Evolutionary conservation across 1,140 invertebrate species (phyloP).

Genomic region (Teleogryllus occipitalis): DNA sequence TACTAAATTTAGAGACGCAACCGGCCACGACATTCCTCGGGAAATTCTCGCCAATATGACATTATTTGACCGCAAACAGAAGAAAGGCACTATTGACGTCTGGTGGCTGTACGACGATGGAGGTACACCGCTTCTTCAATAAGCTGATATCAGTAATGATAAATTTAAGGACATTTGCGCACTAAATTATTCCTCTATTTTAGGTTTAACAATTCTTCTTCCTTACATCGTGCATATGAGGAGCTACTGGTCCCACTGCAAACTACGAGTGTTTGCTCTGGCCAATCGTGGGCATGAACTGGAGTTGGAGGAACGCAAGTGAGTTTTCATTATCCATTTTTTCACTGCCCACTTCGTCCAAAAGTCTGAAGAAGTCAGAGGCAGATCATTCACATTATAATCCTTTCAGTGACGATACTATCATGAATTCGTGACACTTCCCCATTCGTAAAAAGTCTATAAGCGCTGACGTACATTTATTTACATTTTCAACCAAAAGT

Average conservation of each 20-base stretch:
- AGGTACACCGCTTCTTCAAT: slow-evolving; percentile 39
- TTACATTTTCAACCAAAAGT: not conserved
- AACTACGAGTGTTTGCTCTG: slow-evolving; percentile 83
- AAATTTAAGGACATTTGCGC: no score
- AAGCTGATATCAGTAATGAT: no score
- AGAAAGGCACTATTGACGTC: slow-evolving; percentile 78
- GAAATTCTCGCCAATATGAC: slow-evolving; percentile 52
- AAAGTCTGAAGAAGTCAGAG: no score
- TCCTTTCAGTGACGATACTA: no score
- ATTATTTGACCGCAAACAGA: slow-evolving; percentile 55
- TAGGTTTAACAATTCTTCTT: slow-evolving; percentile 78
- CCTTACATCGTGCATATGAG: slow-evolving; percentile 88
- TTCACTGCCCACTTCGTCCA: not conserved
- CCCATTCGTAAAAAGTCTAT: no score
- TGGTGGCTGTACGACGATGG: slow-evolving; percentile 98
- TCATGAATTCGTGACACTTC: no score
- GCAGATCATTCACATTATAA: no score
- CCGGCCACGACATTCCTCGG: slow-evolving; percentile 38
- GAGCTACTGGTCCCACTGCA: slow-evolving; percentile 72
- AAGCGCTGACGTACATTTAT: not conserved
- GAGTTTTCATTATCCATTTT: slow-evolving; percentile 32
- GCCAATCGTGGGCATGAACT: slow-evolving; percentile 77
- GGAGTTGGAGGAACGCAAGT: slow-evolving; percentile 84
- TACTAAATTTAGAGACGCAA: slow-evolving; percentile 34
- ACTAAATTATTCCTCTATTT: not conserved